Evolutionary conservation across 2,113 vertebrate genomes (phyloP).

Genomic region (Bettongia penicillata): DNA sequence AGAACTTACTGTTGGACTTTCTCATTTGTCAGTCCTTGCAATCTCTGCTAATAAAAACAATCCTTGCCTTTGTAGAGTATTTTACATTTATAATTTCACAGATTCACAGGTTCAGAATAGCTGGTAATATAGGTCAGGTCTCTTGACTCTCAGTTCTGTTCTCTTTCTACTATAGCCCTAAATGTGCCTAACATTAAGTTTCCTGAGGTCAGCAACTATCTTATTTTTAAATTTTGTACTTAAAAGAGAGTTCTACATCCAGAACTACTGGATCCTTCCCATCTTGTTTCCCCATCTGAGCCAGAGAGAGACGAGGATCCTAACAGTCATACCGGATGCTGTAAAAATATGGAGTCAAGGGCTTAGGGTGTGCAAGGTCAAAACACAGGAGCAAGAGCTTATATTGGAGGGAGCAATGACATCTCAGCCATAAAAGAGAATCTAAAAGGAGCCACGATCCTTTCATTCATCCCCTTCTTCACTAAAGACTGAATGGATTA

Average conservation of each 20-base stretch:
- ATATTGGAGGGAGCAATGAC: neutral
- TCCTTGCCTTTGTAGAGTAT: neutral
- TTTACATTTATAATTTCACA: neutral
- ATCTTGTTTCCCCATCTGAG: neutral
- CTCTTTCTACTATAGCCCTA: neutral
- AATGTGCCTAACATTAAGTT: neutral
- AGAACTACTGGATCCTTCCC: neutral
- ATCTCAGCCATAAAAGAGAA: neutral
- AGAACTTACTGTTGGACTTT: neutral
- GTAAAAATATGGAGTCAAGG: neutral
- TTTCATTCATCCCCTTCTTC: neutral
- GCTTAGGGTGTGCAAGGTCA: neutral
- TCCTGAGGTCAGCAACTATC: neutral
- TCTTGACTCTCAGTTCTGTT: neutral
- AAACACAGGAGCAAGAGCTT: neutral
- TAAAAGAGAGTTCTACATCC: neutral
- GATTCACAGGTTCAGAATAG: neutral
- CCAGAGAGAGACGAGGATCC: neutral
- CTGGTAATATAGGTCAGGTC: neutral
- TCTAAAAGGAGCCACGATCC: neutral
- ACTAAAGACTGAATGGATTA: neutral
- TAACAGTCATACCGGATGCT: neutral
- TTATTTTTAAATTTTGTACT: neutral
- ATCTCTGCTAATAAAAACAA: neutral
- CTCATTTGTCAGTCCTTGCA: neutral